A percentile compares a stretch with the other conserved stretches of the same genome.
These are phyloP conservation scores for Morpho achilles DNA, from an alignment of 2,888 invertebrate genomes.

Conservation along the genomic window DNA sequence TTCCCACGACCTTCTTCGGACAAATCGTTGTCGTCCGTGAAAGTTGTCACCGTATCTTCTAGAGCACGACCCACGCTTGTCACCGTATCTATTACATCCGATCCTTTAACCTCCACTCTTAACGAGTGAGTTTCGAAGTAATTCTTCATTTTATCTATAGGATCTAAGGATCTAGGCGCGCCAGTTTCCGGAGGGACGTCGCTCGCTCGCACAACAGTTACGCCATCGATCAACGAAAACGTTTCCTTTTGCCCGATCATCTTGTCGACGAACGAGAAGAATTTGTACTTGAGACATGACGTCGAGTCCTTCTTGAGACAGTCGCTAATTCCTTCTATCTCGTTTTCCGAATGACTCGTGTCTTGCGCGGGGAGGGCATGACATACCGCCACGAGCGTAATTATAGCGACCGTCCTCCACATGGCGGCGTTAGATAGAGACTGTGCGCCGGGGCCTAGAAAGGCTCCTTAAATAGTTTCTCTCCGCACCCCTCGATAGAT, in stretches of 20 bases:
- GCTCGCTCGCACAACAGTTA: constrained; percentile 88
- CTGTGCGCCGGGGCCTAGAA: constrained; percentile 54
- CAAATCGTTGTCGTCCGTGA: constrained; percentile 80
- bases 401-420: constrained; percentile 58
- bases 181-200: constrained; percentile 85
- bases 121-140: constrained; percentile 90
- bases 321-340: constrained; percentile 88
- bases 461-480: constrained; percentile 62
- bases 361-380: constrained; percentile 85
- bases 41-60: constrained; percentile 84
- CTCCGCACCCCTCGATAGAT: constrained; percentile 53
- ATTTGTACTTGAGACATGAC: constrained; percentile 91
- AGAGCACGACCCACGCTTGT: constrained; percentile 89
- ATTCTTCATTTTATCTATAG: constrained; percentile 84
- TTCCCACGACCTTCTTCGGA: constrained; percentile 87
- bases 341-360: constrained; percentile 85
- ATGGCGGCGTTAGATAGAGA: constrained; percentile 52
- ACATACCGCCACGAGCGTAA: constrained; percentile 71
- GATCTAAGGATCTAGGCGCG: constrained; percentile 86
- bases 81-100: constrained; percentile 89
- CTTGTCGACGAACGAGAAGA: constrained; percentile 92
- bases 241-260: constrained; percentile 89
- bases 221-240: constrained; percentile 89
- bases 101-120: constrained; percentile 90
- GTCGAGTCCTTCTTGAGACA: constrained; percentile 91